phyloP scores from a whole-genome alignment of 2,888 invertebrate genomes.

The Heliconius hortense region DNA sequence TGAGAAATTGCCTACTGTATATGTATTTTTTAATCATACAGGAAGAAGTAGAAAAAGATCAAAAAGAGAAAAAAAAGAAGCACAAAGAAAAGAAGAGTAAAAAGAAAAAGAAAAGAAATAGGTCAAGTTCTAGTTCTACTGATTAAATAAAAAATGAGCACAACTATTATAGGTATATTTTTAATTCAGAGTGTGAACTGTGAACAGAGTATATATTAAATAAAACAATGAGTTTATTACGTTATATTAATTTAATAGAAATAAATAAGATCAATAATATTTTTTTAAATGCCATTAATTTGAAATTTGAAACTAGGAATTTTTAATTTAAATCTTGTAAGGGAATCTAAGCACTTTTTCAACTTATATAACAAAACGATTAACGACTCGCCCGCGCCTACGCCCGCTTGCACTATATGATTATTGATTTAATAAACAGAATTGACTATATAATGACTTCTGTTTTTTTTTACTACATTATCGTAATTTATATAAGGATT shows the following conservation, averaged over 20 bases:
- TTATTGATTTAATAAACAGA: too few relatives aligned
- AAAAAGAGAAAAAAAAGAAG: constrained; percentile 56
- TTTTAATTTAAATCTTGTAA: background rate
- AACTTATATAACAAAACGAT: background rate
- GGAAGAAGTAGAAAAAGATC: constrained; percentile 47
- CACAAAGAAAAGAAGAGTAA: constrained; percentile 69
- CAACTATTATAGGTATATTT: constrained; percentile 17
- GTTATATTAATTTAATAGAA: background rate
- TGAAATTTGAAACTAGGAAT: background rate
- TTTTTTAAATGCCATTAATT: background rate
- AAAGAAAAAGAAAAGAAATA: constrained; percentile 66
- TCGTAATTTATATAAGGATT: too few relatives aligned
- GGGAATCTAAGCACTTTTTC: background rate
- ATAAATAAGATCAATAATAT: constrained; percentile 1
- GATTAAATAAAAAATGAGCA: constrained; percentile 35
- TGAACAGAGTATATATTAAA: background rate
- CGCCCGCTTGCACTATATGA: too few relatives aligned
- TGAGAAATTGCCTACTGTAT: too few relatives aligned
- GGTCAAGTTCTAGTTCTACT: constrained; percentile 49
- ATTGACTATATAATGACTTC: too few relatives aligned
- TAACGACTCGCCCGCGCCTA: too few relatives aligned
- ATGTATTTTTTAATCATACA: background rate
- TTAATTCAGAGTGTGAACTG: too few relatives aligned
- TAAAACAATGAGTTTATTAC: background rate
- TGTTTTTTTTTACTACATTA: too few relatives aligned